Evolutionary conservation across 2,113 vertebrate species (phyloP).

Genomic region (Montifringilla adamsi): DNA sequence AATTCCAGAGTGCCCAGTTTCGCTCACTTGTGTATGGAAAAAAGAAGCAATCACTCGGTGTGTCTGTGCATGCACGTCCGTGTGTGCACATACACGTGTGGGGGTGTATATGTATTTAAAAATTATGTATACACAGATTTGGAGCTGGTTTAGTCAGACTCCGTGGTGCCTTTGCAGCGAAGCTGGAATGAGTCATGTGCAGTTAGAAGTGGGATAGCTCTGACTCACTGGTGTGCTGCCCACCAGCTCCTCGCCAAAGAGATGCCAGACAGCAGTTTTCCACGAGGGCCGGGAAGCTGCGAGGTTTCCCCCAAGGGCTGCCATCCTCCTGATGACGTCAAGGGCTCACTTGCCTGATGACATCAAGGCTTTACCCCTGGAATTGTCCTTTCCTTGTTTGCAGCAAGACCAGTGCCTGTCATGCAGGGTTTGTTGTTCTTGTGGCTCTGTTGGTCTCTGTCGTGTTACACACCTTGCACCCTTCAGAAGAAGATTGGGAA

Average conservation of each 20-base stretch:
- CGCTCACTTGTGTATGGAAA: background rate
- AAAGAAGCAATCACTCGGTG: background rate
- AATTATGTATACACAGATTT: background rate
- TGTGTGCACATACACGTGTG: background rate
- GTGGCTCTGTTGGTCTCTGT: background rate
- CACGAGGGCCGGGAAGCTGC: background rate
- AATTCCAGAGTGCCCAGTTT: background rate
- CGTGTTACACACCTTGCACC: accelerated
- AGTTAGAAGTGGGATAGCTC: background rate
- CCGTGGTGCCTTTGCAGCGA: background rate
- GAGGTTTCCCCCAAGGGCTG: background rate
- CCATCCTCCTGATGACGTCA: background rate
- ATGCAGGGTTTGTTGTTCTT: background rate
- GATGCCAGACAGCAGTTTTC: background rate
- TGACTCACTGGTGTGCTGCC: constrained; percentile 2
- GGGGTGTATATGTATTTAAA: background rate
- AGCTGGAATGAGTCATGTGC: background rate
- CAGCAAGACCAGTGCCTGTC: background rate
- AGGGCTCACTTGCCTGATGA: background rate
- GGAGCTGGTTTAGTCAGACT: background rate
- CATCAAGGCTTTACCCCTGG: background rate
- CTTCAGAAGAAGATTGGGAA: background rate
- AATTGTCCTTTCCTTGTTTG: background rate
- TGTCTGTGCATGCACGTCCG: background rate
- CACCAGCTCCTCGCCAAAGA: background rate